Conservation (phyloP, 2,113 vertebrate genomes). For the Pelusios castaneus region DNA sequence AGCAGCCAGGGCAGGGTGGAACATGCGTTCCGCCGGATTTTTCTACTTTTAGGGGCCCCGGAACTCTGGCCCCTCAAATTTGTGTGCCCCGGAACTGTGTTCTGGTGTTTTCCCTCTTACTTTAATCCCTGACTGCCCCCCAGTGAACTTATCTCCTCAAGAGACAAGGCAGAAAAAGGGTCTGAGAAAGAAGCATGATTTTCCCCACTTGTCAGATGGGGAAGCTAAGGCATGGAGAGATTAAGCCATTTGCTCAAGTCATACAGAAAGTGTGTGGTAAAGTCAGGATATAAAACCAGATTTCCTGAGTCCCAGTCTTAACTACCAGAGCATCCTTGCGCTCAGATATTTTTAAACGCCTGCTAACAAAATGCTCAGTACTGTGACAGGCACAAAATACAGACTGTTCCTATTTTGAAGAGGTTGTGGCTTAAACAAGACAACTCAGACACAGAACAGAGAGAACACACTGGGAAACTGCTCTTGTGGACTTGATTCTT, state of each 20-base stretch:
- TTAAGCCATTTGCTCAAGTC: background rate
- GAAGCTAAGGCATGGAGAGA: background rate
- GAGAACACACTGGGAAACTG: background rate
- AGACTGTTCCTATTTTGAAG: background rate
- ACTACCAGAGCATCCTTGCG: background rate
- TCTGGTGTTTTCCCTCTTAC: no score
- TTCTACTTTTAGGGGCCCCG: no score
- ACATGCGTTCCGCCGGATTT: no score
- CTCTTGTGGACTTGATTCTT: background rate
- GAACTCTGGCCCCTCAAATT: no score
- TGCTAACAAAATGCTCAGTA: background rate
- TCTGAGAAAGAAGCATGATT: background rate
- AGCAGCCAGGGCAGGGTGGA: no score
- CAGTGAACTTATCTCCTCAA: no score
- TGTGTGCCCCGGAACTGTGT: no score
- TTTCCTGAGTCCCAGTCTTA: background rate
- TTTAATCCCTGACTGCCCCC: no score
- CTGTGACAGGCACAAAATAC: background rate
- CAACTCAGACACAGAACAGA: accelerated
- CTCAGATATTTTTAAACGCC: background rate
- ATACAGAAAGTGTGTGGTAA: background rate
- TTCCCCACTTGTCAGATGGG: background rate
- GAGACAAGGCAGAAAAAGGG: no score
- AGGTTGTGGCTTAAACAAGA: background rate
- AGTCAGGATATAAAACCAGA: background rate